Evolutionary conservation across 2,113 vertebrate species (phyloP).

Genomic region (Cyprinodon tularosa): DNA sequence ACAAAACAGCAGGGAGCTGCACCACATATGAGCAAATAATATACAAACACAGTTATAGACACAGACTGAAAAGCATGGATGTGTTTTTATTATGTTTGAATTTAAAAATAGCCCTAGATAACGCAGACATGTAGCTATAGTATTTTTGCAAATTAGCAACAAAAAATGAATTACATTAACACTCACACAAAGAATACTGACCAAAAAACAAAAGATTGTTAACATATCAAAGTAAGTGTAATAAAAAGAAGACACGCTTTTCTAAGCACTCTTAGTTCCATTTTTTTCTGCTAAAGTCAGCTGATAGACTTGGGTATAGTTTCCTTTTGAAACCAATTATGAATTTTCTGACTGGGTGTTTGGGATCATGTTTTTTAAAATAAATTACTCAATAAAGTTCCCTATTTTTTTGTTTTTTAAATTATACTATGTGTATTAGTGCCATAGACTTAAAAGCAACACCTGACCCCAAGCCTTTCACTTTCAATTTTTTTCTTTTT

Average conservation of each 20-base stretch:
- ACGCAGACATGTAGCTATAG: background rate
- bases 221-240: background rate
- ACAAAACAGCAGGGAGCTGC: slow-evolving; percentile 59
- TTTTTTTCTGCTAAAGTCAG: background rate
- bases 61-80: background rate
- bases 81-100: slow-evolving; percentile 5
- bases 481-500: background rate
- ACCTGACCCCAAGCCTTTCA: background rate
- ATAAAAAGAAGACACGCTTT: background rate
- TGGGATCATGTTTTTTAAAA: background rate
- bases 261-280: background rate
- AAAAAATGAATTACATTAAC: background rate
- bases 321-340: background rate
- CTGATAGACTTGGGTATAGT: background rate
- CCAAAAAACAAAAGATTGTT: background rate
- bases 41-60: slow-evolving; percentile 13
- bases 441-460: background rate
- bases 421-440: background rate
- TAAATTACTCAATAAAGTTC: background rate
- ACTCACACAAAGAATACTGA: background rate
- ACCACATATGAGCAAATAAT: slow-evolving; percentile 17
- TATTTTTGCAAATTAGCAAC: background rate
- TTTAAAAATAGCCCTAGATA: background rate
- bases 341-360: background rate
- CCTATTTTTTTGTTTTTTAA: background rate